These are phyloP conservation scores for Rattus norvegicus DNA, from an alignment of 2,113 vertebrate species.

Conservation along the genomic window DNA sequence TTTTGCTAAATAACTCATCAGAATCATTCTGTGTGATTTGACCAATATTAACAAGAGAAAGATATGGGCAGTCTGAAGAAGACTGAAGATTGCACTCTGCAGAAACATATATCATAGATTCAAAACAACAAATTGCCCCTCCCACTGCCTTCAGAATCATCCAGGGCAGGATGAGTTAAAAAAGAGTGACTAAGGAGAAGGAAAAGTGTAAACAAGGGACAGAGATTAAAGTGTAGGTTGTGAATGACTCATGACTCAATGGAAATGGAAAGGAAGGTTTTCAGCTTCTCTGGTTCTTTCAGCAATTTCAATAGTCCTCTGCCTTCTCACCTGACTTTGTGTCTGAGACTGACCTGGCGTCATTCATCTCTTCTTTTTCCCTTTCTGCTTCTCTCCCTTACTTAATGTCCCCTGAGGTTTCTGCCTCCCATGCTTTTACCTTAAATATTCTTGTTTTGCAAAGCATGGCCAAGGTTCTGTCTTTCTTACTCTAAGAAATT, in stretches of 20 bases:
- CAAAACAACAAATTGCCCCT: background rate
- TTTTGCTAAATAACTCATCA: background rate
- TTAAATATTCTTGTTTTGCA: conserved; percentile 1
- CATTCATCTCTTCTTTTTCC: background rate
- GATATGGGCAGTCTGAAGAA: background rate
- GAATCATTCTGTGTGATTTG: background rate
- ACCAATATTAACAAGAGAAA: background rate
- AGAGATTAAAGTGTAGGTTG: background rate
- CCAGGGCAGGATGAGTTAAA: background rate
- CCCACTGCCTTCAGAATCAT: background rate
- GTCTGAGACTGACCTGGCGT: background rate
- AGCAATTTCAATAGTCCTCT: background rate
- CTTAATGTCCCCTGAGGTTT: too few species aligned
- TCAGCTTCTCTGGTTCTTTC: background rate
- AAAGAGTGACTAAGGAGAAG: background rate
- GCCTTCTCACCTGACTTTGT: background rate
- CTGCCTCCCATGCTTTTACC: background rate
- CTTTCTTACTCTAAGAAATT: conserved; percentile 27
- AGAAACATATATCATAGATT: background rate
- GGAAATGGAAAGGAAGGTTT: background rate
- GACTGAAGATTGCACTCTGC: background rate
- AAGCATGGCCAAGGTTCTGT: background rate
- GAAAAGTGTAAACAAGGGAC: background rate
- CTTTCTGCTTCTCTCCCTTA: background rate
- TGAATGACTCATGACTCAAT: background rate